Evolutionary conservation across 2,888 invertebrate genomes (phyloP).

Genomic region (Nymphalis c-album): DNA sequence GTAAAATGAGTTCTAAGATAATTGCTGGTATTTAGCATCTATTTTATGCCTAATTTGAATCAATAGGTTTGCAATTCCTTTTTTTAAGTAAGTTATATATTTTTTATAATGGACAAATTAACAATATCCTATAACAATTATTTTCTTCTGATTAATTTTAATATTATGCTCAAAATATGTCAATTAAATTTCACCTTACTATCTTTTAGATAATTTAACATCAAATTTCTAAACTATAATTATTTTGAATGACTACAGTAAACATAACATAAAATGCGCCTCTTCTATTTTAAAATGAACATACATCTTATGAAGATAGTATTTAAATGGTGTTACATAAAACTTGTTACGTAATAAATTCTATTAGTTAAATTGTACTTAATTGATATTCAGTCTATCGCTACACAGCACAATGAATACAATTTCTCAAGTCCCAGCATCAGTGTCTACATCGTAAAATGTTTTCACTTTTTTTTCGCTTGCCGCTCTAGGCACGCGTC

Average conservation of each 20-base stretch:
- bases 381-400: slow-evolving; percentile 54
- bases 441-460: slow-evolving; percentile 46
- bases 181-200: slow-evolving; percentile 5
- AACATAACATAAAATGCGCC: slow-evolving; percentile 10
- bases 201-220: slow-evolving; percentile 25
- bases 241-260: slow-evolving; percentile 29
- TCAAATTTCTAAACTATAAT: slow-evolving; percentile 30
- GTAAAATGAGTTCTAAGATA: too few relatives aligned
- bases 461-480: slow-evolving; percentile 80
- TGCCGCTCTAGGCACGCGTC: slow-evolving; percentile 66
- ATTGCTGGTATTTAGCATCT: too few relatives aligned
- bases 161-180: background rate
- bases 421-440: slow-evolving; percentile 64
- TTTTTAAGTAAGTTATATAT: too few relatives aligned
- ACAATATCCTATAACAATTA: too few relatives aligned
- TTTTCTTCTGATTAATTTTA: too few relatives aligned
- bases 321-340: slow-evolving; percentile 28
- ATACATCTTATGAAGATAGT: slow-evolving; percentile 28
- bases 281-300: slow-evolving; percentile 13
- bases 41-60: too few relatives aligned
- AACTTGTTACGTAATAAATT: slow-evolving; percentile 34
- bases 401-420: slow-evolving; percentile 55
- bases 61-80: too few relatives aligned
- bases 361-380: slow-evolving; percentile 38
- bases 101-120: too few relatives aligned